A percentile compares a stretch with the other conserved stretches of the same genome.
Conservation (phyloP, 2,888 invertebrate genomes). For the Harpagoxenus sublaevis region DNA sequence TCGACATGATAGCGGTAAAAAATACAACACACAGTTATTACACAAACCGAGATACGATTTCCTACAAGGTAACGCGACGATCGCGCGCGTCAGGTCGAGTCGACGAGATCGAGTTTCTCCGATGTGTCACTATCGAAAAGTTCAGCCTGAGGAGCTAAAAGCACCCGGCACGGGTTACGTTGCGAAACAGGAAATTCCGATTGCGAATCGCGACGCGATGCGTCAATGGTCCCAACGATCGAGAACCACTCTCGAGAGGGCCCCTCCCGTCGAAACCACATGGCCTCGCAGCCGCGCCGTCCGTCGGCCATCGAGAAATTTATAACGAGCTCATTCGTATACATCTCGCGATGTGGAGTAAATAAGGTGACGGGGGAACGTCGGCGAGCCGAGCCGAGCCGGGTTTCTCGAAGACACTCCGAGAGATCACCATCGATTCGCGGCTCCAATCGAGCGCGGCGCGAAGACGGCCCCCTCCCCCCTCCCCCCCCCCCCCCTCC, state of each 20-base stretch:
- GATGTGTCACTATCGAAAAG: neutral
- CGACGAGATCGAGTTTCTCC: slow-evolving; percentile 4
- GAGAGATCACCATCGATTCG: slow-evolving; percentile 49
- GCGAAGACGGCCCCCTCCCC: neutral
- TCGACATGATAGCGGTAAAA: neutral
- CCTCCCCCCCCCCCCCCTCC: neutral
- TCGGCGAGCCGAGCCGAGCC: neutral
- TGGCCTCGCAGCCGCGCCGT: slow-evolving; percentile 3
- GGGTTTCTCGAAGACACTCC: slow-evolving; percentile 46
- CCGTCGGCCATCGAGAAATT: slow-evolving; percentile 30
- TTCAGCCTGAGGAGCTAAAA: neutral
- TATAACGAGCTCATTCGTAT: slow-evolving; percentile 56
- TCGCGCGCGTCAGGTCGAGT: neutral
- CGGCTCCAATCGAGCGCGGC: slow-evolving; percentile 56
- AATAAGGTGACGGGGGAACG: slow-evolving; percentile 28
- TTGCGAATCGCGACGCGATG: slow-evolving; percentile 38
- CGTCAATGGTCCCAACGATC: slow-evolving; percentile 3
- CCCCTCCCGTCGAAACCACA: slow-evolving; percentile 33
- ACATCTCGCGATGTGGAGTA: slow-evolving; percentile 49
- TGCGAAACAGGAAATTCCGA: slow-evolving; percentile 56
- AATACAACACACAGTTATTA: neutral
- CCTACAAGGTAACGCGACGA: neutral
- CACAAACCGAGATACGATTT: neutral
- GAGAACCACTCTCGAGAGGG: slow-evolving; percentile 9
- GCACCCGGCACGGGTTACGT: neutral